These are phyloP conservation scores for Lates japonicus DNA, from an alignment of 2,797 vertebrate genomes.

Conservation along the genomic window DNA sequence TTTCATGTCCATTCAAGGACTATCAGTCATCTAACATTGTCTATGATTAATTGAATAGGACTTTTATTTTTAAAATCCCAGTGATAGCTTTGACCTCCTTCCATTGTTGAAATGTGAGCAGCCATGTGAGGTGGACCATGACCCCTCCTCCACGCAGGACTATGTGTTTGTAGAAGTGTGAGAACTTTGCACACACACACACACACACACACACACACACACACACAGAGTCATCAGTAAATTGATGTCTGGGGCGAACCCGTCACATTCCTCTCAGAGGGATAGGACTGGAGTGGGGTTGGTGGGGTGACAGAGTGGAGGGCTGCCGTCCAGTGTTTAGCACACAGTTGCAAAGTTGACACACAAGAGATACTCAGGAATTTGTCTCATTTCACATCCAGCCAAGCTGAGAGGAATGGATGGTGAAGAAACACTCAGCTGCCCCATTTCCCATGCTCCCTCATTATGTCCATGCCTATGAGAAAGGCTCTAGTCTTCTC, in stretches of 20 bases:
- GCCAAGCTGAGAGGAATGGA: slow-evolving; percentile 35
- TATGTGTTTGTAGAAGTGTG: slow-evolving; percentile 19
- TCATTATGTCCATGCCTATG: neutral
- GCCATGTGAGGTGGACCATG: neutral
- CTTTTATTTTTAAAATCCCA: neutral
- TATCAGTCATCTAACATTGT: neutral
- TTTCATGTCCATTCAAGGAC: neutral
- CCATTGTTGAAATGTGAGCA: neutral
- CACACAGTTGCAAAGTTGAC: slow-evolving; percentile 70
- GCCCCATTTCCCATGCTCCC: slow-evolving; percentile 59
- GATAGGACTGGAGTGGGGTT: slow-evolving; percentile 15
- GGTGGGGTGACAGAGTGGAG: slow-evolving; percentile 7
- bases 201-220: slow-evolving; percentile 7
- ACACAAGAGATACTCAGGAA: slow-evolving; percentile 63
- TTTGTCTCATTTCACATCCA: slow-evolving; percentile 62
- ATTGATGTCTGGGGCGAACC: slow-evolving; percentile 28
- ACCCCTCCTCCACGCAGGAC: neutral
- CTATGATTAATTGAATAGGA: neutral
- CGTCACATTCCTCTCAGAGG: slow-evolving; percentile 54
- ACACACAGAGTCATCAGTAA: slow-evolving; percentile 22
- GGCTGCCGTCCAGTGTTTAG: slow-evolving; percentile 42
- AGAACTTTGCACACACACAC: slow-evolving; percentile 21
- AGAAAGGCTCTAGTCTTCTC: slow-evolving; percentile 11
- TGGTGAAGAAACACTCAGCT: slow-evolving; percentile 29
- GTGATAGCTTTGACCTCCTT: neutral